phyloP scores from a whole-genome alignment of 1,140 invertebrate genomes.

The Maconellicoccus hirsutus region DNA sequence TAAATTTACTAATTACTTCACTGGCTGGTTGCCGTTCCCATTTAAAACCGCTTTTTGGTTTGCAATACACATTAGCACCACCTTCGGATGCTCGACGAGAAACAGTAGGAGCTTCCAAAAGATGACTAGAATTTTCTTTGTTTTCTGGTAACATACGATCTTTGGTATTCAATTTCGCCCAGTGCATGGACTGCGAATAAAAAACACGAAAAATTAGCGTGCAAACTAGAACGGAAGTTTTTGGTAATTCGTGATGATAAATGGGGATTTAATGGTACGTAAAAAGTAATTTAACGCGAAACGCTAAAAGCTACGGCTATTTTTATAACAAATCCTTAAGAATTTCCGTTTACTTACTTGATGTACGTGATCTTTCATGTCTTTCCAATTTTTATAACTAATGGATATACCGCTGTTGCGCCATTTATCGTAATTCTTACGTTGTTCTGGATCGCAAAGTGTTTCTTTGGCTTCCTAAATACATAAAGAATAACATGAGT shows the following conservation, averaged over 20 bases:
- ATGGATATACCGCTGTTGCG: conserved; percentile 73
- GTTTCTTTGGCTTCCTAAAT: conserved; percentile 79
- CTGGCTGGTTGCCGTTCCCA: conserved; percentile 58
- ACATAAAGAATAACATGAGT: neutral
- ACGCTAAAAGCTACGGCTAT: neutral
- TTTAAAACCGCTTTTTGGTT: conserved; percentile 46
- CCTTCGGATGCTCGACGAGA: conserved; percentile 66
- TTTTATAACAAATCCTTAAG: neutral
- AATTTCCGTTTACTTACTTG: conserved; percentile 42
- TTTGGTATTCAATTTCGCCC: conserved; percentile 80
- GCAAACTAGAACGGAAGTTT: neutral
- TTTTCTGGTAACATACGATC: conserved; percentile 67
- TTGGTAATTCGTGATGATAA: neutral
- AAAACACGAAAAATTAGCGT: conserved; percentile 3
- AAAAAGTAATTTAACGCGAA: neutral
- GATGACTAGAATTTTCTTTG: conserved; percentile 37
- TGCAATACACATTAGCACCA: conserved; percentile 61
- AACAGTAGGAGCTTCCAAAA: conserved; percentile 44
- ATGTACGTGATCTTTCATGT: conserved; percentile 78
- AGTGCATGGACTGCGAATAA: conserved; percentile 77
- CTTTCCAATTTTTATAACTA: conserved; percentile 80
- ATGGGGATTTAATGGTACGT: neutral
- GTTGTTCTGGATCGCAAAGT: conserved; percentile 69
- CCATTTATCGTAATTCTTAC: conserved; percentile 85
- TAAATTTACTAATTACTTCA: conserved; percentile 78